Evolutionary conservation across 2,888 invertebrate species (phyloP).

Genomic region (Druceiella hillmani): DNA sequence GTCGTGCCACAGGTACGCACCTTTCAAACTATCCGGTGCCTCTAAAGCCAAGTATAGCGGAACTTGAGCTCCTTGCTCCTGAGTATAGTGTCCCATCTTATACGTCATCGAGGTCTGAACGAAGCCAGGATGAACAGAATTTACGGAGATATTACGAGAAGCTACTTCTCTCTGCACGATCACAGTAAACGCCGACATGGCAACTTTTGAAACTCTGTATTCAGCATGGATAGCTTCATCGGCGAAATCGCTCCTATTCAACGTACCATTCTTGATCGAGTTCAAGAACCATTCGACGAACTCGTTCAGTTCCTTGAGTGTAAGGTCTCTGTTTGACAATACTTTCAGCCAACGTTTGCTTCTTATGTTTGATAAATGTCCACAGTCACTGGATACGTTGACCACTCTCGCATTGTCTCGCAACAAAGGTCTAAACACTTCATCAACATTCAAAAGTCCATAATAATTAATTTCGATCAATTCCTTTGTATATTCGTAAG

Average conservation of each 20-base stretch:
- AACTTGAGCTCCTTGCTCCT: constrained; percentile 53
- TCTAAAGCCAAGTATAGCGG: constrained; percentile 50
- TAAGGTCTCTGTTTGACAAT: constrained; percentile 32
- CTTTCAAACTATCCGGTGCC: constrained; percentile 50
- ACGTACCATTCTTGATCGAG: constrained; percentile 32
- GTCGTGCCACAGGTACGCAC: constrained; percentile 61
- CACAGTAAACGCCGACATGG: constrained; percentile 59
- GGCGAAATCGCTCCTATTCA: constrained; percentile 31
- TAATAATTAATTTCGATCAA: constrained; percentile 64
- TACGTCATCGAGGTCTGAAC: constrained; percentile 73
- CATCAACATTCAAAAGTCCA: constrained; percentile 56
- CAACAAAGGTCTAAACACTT: constrained; percentile 62
- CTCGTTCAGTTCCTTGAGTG: constrained; percentile 33
- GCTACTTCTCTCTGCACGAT: constrained; percentile 58
- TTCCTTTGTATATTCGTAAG: constrained; percentile 49
- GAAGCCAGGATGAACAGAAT: constrained; percentile 67
- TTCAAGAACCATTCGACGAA: constrained; percentile 61
- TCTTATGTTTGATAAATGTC: constrained; percentile 54
- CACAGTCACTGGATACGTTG: constrained; percentile 65
- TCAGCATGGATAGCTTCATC: constrained; percentile 53
- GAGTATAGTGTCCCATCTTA: constrained; percentile 51
- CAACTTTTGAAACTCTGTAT: constrained; percentile 68
- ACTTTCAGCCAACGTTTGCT: constrained; percentile 37
- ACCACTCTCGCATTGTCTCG: constrained; percentile 62
- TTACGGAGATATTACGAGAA: constrained; percentile 51